Evolutionary conservation across 2,113 vertebrate species (phyloP), one percentile per base, ranked within the genome.

Genomic region (Myrmecobius fasciatus): DNA sequence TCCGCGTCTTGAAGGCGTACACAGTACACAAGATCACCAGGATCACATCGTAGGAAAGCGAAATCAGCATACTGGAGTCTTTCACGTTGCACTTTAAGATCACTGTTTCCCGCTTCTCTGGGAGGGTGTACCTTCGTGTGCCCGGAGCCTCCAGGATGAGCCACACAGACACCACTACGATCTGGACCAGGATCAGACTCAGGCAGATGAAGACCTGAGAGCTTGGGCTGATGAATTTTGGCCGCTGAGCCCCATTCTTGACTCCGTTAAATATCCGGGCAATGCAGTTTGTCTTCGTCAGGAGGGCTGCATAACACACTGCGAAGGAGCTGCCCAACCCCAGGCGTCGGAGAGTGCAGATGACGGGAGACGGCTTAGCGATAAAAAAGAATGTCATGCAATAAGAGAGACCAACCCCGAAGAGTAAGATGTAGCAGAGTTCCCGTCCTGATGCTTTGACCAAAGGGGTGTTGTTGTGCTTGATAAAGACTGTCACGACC

Each of bases 181-280:
- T 99, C 98, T 99, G 99, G 52, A 99, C 99, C 88, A 99, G 98
- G 97, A 99, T 99, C 93, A 99, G 98, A 94, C 99, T 99, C 98
- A 99, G 98, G 98, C 99, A 99, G 98, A 99, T 99, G 98, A 99
- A 99, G 97, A 99, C 99, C 98, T 99, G 99, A 97, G 99, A 99
- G 96, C 99, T 99, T 3, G 99, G 99, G 96, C 99, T 99, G 98
- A 99, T 99, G 98, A 99, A 99, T 94, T 99, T 99, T 0, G 99
- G 99, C 97, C 99, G 99, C 95, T 99, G 99, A 28, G 99, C 99
- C 5, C 99, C 99, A 0, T 99, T 99, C 98, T 99, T 99, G 56
- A 99, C 99, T 0, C 99, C 99, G 1, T 98, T 99, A 91, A 99
- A 99, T 98, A 99, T 99, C 48, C 99, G 99, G 94, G 99, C 99